Conservation (phyloP, 1,140 invertebrate species). For the Dryas iulia region DNA sequence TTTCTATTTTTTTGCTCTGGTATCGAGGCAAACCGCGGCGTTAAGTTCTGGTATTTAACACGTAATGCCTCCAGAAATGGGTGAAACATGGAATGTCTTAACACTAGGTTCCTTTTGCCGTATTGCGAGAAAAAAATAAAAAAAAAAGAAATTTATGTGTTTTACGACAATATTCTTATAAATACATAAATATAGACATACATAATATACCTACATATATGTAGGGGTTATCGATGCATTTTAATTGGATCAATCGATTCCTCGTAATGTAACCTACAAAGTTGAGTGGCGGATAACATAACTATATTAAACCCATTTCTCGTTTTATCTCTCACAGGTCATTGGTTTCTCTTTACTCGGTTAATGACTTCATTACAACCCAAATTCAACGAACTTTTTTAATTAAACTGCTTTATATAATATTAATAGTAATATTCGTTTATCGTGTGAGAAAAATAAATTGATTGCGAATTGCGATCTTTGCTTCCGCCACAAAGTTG, state of each 20-base stretch:
- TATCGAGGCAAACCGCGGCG: too few relatives aligned
- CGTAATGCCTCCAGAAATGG: too few relatives aligned
- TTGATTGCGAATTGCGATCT: not conserved
- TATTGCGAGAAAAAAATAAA: too few relatives aligned
- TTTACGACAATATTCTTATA: not conserved
- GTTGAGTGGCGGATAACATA: constrained; percentile 32
- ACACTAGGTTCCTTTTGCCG: too few relatives aligned
- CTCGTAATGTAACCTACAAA: constrained; percentile 26
- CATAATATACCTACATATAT: not conserved
- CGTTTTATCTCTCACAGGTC: constrained; percentile 27
- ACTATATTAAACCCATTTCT: constrained; percentile 25
- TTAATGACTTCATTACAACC: constrained; percentile 24
- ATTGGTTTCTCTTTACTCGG: constrained; percentile 28
- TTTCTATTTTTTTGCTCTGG: too few relatives aligned
- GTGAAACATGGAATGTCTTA: too few relatives aligned
- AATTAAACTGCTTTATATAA: not conserved
- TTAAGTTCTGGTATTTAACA: too few relatives aligned
- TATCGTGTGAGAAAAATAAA: not conserved
- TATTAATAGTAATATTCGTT: not conserved
- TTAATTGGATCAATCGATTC: constrained; percentile 25
- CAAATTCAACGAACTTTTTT: not conserved
- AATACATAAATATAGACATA: not conserved
- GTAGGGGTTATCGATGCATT: constrained; percentile 4
- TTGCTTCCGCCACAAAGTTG: too few relatives aligned
- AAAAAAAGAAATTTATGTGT: too few relatives aligned